Conservation (phyloP, 2,888 invertebrate species). For the Gortyna flavago region DNA sequence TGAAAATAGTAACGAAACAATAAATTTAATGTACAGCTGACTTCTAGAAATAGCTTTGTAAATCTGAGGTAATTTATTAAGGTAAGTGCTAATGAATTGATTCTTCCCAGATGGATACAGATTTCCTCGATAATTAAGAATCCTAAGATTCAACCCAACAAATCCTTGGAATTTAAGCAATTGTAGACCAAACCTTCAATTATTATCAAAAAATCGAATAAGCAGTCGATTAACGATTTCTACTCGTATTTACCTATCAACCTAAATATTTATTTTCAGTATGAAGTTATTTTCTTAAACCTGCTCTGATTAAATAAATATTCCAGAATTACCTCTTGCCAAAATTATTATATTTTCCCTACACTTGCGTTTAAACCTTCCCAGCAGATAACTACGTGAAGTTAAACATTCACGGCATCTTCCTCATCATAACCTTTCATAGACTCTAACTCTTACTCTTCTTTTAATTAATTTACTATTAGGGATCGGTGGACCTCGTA, state of each 20-base stretch:
- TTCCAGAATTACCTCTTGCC: neutral
- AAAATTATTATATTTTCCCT: neutral
- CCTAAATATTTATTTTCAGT: constrained; percentile 26
- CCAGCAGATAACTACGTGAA: neutral
- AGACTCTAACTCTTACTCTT: neutral
- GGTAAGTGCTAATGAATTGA: constrained; percentile 38
- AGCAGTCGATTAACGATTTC: constrained; percentile 18
- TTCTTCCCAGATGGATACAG: constrained; percentile 37
- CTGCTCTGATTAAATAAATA: constrained; percentile 5
- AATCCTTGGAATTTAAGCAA: constrained; percentile 12
- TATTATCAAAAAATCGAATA: constrained; percentile 25
- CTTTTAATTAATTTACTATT: neutral
- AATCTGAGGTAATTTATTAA: constrained; percentile 46
- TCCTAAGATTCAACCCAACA: constrained; percentile 11
- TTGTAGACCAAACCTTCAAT: constrained; percentile 37
- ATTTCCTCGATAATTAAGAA: constrained; percentile 27
- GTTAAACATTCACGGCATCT: neutral
- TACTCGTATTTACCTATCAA: constrained; percentile 14
- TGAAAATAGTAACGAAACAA: constrained; percentile 20
- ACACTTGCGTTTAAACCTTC: neutral
- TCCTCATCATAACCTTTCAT: neutral
- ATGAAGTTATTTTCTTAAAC: constrained; percentile 2
- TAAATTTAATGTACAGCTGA: constrained; percentile 32
- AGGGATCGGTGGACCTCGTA: neutral
- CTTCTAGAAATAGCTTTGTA: constrained; percentile 32